Conservation (phyloP, 2,797 vertebrate genomes). For the Microchirus variegatus region DNA sequence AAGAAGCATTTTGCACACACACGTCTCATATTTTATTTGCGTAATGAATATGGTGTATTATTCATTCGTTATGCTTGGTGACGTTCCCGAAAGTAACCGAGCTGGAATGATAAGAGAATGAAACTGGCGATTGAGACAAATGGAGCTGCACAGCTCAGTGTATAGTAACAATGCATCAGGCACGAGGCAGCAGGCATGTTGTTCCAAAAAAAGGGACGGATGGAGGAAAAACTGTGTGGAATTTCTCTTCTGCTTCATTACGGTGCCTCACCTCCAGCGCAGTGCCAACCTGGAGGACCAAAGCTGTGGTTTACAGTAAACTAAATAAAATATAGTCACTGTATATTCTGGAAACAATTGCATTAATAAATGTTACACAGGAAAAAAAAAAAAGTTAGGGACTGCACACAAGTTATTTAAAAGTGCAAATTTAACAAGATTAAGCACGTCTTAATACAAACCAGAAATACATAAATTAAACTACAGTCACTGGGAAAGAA, state of each 20-base stretch:
- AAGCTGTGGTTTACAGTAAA: not conserved
- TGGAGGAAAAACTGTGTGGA: conserved; percentile 42
- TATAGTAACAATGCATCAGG: conserved; percentile 67
- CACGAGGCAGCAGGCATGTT: conserved; percentile 50
- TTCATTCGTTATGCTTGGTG: conserved; percentile 57
- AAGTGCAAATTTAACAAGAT: too few species aligned
- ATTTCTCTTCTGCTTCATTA: conserved; percentile 41
- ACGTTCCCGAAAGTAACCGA: conserved; percentile 64
- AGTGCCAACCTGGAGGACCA: conserved; percentile 4
- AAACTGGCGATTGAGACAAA: conserved; percentile 73
- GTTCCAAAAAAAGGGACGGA: conserved; percentile 54
- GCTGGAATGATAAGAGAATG: conserved; percentile 67
- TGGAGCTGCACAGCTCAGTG: conserved; percentile 44
- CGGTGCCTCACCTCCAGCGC: conserved; percentile 14
- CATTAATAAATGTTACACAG: too few species aligned
- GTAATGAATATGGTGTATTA: conserved; percentile 61
- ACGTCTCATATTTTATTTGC: conserved; percentile 55
- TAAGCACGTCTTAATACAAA: too few species aligned
- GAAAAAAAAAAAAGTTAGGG: too few species aligned
- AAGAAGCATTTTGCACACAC: conserved; percentile 42
- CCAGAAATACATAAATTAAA: too few species aligned
- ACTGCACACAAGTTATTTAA: too few species aligned
- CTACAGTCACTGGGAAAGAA: too few species aligned
- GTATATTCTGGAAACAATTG: too few species aligned
- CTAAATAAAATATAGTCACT: too few species aligned